Percentiles rank a stretch among this genome's conserved stretches.
These are phyloP conservation scores for Mormyrus iriodes DNA, from an alignment of 2,113 vertebrate genomes.

Conservation along the genomic window DNA sequence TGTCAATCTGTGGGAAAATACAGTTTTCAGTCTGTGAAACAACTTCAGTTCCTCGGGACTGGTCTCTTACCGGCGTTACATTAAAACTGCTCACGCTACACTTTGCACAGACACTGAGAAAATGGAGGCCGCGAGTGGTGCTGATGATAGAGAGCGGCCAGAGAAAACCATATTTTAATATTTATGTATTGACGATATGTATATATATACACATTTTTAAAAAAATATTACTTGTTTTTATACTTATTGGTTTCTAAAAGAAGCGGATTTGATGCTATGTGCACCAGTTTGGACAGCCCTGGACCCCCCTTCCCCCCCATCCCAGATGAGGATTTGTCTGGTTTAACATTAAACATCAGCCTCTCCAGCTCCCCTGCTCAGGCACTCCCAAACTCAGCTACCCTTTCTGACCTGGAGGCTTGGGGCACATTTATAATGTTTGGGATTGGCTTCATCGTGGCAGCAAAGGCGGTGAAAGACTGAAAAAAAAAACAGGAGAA, in stretches of 20 bases:
- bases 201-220: background rate
- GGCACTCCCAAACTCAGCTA: background rate
- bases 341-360: background rate
- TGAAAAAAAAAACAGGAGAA: constrained; percentile 28
- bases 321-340: background rate
- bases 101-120: constrained; percentile 15
- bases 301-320: background rate
- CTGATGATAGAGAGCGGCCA: background rate
- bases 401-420: background rate
- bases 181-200: background rate
- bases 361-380: background rate
- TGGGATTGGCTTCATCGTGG: constrained; percentile 39
- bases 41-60: background rate
- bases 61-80: background rate
- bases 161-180: background rate
- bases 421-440: background rate
- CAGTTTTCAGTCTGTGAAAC: background rate
- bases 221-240: background rate
- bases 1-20: background rate
- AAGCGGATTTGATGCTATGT: constrained; percentile 11
- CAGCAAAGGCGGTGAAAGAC: constrained; percentile 39
- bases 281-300: background rate
- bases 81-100: constrained; percentile 5
- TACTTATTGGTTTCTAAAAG: background rate
- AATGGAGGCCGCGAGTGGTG: background rate